Conservation (phyloP, 2,113 vertebrate genomes). For the Pica pica region DNA sequence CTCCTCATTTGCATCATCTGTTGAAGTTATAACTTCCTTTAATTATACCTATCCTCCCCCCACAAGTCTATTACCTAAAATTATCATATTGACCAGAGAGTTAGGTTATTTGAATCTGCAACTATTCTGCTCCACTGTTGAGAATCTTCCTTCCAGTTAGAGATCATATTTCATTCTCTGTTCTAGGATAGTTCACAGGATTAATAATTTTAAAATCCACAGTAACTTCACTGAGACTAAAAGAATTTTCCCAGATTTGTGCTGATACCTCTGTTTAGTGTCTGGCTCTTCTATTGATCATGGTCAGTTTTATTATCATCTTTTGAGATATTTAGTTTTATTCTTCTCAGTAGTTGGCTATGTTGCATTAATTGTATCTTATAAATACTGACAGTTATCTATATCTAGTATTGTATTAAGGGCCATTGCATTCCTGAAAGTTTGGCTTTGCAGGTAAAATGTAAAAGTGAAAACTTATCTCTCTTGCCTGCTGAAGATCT, state of each 20-base stretch:
- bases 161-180: not conserved
- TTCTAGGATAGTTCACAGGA: not conserved
- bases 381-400: not conserved
- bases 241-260: not conserved
- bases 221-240: not conserved
- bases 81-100: not conserved
- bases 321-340: not conserved
- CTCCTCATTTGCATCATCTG: not conserved
- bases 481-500: not conserved
- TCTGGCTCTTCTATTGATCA: not conserved
- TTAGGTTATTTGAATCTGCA: not conserved
- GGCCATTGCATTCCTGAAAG: not conserved
- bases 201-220: not conserved
- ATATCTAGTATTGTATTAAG: not conserved
- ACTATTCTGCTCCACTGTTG: not conserved
- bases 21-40: not conserved
- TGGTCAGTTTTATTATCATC: not conserved
- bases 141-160: not conserved
- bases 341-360: not conserved
- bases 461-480: not conserved
- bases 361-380: not conserved
- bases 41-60: not conserved
- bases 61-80: not conserved
- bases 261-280: not conserved
- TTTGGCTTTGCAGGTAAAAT: not conserved